phyloP scores from a whole-genome alignment of 1,140 invertebrate species.

The Arion vulgaris region DNA sequence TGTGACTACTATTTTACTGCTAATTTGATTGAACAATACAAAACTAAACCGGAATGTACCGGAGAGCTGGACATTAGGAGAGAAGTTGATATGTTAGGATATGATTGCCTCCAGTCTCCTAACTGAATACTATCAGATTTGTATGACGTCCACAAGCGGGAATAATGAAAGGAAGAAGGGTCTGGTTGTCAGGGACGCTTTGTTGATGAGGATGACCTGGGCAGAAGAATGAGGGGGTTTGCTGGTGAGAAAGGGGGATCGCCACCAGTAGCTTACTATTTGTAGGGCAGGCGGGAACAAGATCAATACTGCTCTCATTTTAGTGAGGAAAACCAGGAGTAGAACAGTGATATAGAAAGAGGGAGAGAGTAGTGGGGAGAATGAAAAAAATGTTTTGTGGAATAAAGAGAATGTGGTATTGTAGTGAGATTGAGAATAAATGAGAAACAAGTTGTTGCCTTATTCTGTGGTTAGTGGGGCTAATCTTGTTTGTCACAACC shows the following conservation, averaged over 20 bases:
- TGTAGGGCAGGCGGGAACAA: background rate
- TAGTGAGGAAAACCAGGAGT: background rate
- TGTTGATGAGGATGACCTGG: slow-evolving; percentile 4
- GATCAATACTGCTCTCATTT: background rate
- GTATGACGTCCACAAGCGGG: background rate
- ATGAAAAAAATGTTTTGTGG: no score
- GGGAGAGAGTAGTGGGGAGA: background rate
- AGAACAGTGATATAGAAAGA: background rate
- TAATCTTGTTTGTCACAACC: background rate
- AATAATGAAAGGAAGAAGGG: background rate
- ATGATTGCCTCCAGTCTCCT: background rate
- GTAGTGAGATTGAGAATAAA: background rate
- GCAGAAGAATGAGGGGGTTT: background rate
- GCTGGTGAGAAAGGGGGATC: no score
- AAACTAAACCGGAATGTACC: no score
- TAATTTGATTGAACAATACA: no score
- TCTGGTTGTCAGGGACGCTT: background rate
- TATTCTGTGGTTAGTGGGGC: background rate
- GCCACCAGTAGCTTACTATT: background rate
- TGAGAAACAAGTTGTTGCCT: background rate
- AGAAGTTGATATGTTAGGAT: background rate
- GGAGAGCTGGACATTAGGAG: background rate
- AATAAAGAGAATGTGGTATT: background rate
- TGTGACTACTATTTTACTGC: no score
- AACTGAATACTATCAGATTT: background rate